A percentile compares a stretch with the other conserved stretches of the same genome.
phyloP scores from a whole-genome alignment of 1,140 invertebrate genomes.

The Drosophila chauvacae region DNA sequence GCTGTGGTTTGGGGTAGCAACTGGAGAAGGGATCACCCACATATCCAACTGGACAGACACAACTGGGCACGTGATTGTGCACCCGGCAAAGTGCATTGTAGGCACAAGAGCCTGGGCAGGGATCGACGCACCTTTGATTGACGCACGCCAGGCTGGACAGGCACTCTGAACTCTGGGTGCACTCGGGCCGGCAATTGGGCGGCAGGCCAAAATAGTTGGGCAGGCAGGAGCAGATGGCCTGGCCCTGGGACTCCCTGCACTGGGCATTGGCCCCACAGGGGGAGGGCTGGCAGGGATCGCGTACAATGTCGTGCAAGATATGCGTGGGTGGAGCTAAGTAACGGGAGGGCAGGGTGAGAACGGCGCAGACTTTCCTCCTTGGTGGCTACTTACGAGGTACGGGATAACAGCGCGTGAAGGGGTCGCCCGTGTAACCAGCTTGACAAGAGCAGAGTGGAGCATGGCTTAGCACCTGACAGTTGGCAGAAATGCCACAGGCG shows the following conservation, averaged over 20 bases:
- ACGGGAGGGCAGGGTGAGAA: not conserved
- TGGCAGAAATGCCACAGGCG: slow-evolving; percentile 86
- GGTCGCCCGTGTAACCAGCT: slow-evolving; percentile 87
- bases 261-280: slow-evolving; percentile 75
- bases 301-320: slow-evolving; percentile 75
- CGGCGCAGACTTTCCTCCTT: not conserved
- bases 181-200: slow-evolving; percentile 87
- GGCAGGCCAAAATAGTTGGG: slow-evolving; percentile 86
- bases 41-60: slow-evolving; percentile 88
- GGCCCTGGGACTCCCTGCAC: slow-evolving; percentile 53
- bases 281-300: slow-evolving; percentile 86
- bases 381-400: slow-evolving; percentile 85
- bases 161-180: slow-evolving; percentile 86
- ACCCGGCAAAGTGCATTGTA: slow-evolving; percentile 88
- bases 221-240: slow-evolving; percentile 86
- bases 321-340: slow-evolving; percentile 86
- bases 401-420: slow-evolving; percentile 87
- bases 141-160: slow-evolving; percentile 85
- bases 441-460: slow-evolving; percentile 87
- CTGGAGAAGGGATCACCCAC: slow-evolving; percentile 88
- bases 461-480: slow-evolving; percentile 87
- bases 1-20: slow-evolving; percentile 64
- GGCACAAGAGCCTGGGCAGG: slow-evolving; percentile 87
- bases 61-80: slow-evolving; percentile 88
- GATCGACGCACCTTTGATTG: slow-evolving; percentile 87